A percentile compares a stretch with the other conserved stretches of the same genome.
phyloP scores from a whole-genome alignment of 2,113 vertebrate species.

The Plestiodon gilberti region DNA sequence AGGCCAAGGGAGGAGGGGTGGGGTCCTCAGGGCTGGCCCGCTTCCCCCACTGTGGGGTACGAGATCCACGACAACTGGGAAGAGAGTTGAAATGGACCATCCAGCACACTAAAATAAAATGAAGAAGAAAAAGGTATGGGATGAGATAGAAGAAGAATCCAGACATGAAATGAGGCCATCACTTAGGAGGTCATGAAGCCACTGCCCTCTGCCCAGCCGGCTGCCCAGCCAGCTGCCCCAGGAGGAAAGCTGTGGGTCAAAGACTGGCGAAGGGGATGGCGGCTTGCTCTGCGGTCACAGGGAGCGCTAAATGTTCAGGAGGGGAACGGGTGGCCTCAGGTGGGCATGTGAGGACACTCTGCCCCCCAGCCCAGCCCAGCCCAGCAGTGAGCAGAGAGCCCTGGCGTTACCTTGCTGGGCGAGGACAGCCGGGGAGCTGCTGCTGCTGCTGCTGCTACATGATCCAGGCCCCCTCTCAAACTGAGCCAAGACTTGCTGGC shows the following conservation, averaged over 20 bases:
- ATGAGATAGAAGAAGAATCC: slow-evolving; percentile 48
- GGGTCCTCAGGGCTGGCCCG: slow-evolving; percentile 38
- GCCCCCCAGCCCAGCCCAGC: neutral
- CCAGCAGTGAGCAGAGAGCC: neutral
- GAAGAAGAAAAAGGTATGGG: slow-evolving; percentile 63
- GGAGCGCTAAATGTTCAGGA: accelerated
- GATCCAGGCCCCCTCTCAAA: neutral
- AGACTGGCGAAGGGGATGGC: no score
- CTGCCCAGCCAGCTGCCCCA: neutral
- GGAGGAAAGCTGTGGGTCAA: no score
- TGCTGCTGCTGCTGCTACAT: no score
- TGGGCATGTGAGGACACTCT: neutral
- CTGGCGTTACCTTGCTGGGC: slow-evolving; percentile 1
- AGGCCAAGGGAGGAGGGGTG: slow-evolving; percentile 31
- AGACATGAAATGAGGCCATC: slow-evolving; percentile 14
- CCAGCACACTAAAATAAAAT: slow-evolving; percentile 71
- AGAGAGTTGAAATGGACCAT: slow-evolving; percentile 65
- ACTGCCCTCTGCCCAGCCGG: accelerated
- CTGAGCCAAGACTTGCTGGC: slow-evolving; percentile 29
- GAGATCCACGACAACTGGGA: slow-evolving; percentile 48
- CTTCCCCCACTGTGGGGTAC: neutral
- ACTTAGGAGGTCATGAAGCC: neutral
- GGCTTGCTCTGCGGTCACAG: neutral
- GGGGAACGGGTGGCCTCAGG: neutral
- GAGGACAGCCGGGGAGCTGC: neutral